A percentile compares a stretch with the other conserved stretches of the same genome.
These are phyloP conservation scores for Amblyopsis rosae DNA, from an alignment of 2,113 vertebrate genomes.

Conservation along the genomic window DNA sequence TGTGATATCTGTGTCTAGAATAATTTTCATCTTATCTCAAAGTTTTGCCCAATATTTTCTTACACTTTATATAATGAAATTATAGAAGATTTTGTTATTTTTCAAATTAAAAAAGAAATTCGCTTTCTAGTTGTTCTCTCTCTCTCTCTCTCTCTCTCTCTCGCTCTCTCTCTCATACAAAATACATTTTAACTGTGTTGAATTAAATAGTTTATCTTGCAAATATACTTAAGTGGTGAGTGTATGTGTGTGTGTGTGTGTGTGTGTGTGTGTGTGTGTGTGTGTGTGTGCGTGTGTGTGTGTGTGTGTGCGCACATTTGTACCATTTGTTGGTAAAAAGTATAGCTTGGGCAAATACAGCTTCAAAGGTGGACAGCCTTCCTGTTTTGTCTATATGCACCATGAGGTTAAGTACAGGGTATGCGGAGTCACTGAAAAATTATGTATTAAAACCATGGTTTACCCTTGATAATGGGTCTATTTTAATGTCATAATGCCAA, in stretches of 20 bases:
- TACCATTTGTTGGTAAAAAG: constrained; percentile 13
- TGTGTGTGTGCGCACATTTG: not conserved
- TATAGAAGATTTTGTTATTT: not conserved
- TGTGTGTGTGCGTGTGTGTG: not conserved
- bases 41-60: constrained; percentile 28
- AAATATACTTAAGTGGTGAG: not conserved
- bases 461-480: too few species aligned
- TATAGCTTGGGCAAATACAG: constrained; percentile 8
- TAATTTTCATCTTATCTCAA: constrained; percentile 63
- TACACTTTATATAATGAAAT: not conserved
- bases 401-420: not conserved
- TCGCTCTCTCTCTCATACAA: not conserved
- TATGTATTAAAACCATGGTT: too few species aligned
- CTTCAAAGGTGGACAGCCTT: constrained; percentile 45
- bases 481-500: too few species aligned
- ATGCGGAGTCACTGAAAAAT: too few species aligned
- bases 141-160: constrained; percentile 2
- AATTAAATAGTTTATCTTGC: not conserved
- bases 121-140: not conserved
- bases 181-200: not conserved
- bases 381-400: constrained; percentile 48
- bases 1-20: constrained; percentile 55
- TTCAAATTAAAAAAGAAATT: not conserved
- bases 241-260: not conserved
- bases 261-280: not conserved